Evolutionary conservation across 64 coral and sea anemone genomes (phyloP), one percentile per base, ranked within the genome.

Genomic region (Acropora tenuis): DNA sequence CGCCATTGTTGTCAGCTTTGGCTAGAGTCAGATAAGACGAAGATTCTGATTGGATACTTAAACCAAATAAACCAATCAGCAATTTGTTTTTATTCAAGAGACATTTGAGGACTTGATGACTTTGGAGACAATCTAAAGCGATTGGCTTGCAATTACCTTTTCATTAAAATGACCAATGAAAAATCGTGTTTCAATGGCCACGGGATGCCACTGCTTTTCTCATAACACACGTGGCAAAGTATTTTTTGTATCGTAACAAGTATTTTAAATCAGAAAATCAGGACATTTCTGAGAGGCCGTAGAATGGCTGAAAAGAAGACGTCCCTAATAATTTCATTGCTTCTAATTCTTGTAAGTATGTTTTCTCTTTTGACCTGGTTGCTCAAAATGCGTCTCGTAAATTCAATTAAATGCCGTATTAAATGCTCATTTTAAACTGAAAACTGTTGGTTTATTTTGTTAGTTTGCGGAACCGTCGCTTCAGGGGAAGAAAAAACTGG

Each of bases 1-100:
- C 83, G 88, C 95, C 95, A 97, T 97, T 97, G 71, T 97, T 97
- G 92, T 41, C 4, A 78, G 8, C 1, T 49, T 30, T 5, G 13
- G 11, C 15, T 46, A 53, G 52, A 3, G 3, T 42, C 3, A 60
- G 8, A 77, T 49, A 91, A 41, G 84, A 65, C 16, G 74, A 85
- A 76, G 15, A 15, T 1, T 18, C 42, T 93, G 84, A 88, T 94
- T 94, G 87, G 92, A 72, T 30, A 94, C 5, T 13, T 1, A 19
- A 3, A 1, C 13, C 13, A 53, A 84, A 67, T 50, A 40, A 18
- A 77, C 92, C 92, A 94, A 89, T 94, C 20, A 85, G 2, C 44
- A 43, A 49, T 48, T 53, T 78, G 13, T n/a, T 50, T 18, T 20
- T 73, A 71, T 83, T 94, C 11, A 3, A 47, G 11, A 10, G 1